Evolutionary conservation across 2,113 vertebrate genomes (phyloP), one percentile per base, ranked within the genome.

Genomic region (Mastomys natalensis): DNA sequence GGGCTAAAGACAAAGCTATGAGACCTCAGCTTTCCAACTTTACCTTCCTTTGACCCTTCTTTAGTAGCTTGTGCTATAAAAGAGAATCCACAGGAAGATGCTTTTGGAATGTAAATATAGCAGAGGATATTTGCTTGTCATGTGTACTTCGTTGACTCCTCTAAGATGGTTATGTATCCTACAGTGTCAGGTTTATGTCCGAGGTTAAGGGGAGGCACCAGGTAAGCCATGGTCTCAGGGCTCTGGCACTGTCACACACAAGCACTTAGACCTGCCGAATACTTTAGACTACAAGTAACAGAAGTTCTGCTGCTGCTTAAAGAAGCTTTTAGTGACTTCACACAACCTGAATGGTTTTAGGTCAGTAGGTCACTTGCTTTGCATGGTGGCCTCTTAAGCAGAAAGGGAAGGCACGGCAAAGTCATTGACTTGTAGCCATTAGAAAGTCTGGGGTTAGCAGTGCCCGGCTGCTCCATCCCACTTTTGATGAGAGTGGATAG

Each of bases 221-320:
- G 37, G 60, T 40, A 76, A 76, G 76, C 64, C 84, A 5, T 94
- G 87, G 53, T 70, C 87, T 94, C 80, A 43, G 40, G 60, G 91
- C 5, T 4, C 43, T 53, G 45, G 43, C 34, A 7, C 9, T 91
- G 87, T 60, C 87, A 22, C 37, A 34, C 31, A 5, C 29, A 21
- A 77, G 51, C 11, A 17, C 74, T 84, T 6, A 53, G 34, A 58
- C 74, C 82, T 80, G 72, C 84, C 43, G 17, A 64, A 13, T 86
- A 58, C 21, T 81, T 89, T 88, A 6, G 17, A 26, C n/a, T 73
- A 22, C 29, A 82, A 22, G 37, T 58, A 87, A 85, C 43, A 78
- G 37, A 51, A 29, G 40, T 53, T 89, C 12, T 70, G 60, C 78
- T 15, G 22, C 11, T 31, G 62, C 7, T 43, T 68, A 87, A 48